Evolutionary conservation across 2,888 invertebrate species (phyloP), one percentile per base, ranked within the genome.

Genomic region (Drosophila fulvimacula): DNA sequence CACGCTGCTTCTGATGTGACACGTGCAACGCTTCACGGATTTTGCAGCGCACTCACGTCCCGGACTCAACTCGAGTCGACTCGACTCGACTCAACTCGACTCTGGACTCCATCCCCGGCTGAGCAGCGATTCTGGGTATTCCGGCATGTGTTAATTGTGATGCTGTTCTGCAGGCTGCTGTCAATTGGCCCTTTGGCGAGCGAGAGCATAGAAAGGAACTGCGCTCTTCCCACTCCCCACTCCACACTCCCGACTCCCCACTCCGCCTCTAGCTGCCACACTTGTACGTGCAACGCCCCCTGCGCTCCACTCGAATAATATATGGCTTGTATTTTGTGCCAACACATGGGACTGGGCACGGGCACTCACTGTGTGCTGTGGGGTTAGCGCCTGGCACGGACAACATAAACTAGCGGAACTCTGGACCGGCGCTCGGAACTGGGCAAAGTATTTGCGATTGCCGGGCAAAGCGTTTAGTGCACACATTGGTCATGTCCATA

Each of bases 91-190:
- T n/a, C n/a, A n/a, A n/a, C n/a, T n/a, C 64, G 3, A 32, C 53
- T 36, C n/a, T 59, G 73, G 60, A 61, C 70, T 58, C 64, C 63
- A 27, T 41, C 38, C 55, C 57, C 32, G 42, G 61, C 24, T 58
- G 39, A 58, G 30, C 24, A 34, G 21, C 71, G 76, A 70, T 62
- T 56, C 65, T 34, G 62, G 62, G 62, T 71, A 71, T 48, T 48
- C 59, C 56, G 76, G 75, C 76, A 71, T 75, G 82, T 82, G 82
- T 82, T 82, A 82, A 82, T 82, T 82, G 86, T 82, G 80, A 68
- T 73, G 82, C 82, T 73, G 84, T 58, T 81, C 71, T 59, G 59
- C 67, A 46, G 63, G 57, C 76, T 64, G 73, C 86, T 80, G 82
- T 76, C 82, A 82, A 84, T 75, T 79, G 71, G 73, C 68, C 61